Evolutionary conservation across 2,797 vertebrate species (phyloP), one percentile per base, ranked within the genome.

Genomic region (Anguilla pacifica): DNA sequence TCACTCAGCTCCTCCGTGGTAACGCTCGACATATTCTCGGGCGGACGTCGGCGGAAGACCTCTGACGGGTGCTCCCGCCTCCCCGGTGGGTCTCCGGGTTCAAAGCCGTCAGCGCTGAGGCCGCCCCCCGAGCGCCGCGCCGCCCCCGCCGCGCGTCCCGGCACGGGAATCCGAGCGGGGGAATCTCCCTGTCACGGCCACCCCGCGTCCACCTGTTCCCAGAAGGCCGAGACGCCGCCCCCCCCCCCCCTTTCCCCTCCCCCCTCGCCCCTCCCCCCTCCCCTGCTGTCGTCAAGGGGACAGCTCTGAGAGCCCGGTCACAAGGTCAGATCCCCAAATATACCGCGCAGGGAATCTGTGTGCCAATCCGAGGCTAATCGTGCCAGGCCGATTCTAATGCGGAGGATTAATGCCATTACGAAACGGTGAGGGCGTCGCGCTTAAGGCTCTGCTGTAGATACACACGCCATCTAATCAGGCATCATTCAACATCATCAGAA

Each of bases 101-200:
- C 88, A 89, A 43, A 91, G 90, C 88, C 91, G 83, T 90, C 3
- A 90, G 83, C 88, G 85, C 89, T 79, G 87, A 91, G 91, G 92
- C 90, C 86, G 70, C 87, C 79, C 79, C 39, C 39, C 3, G 39
- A 91, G 93, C 90, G 90, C 94, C 92, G 90, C 93, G 93, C 96
- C 92, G 94, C 92, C 91, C 79, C 91, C 79, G 89, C 84, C 87
- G 59, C 83, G 59, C 55, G 59, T 55, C 57, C 88, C 72, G 70
- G 28, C 77, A 25, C n/a, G n/a, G 57, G 39, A 77, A 92, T 90
- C 91, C 90, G 86, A 90, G 87, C 89, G 91, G 95, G 95, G 51
- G 93, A 95, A 94, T 90, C 93, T 93, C 94, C 94, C 79, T 89
- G 91, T 90, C 87, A 89, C 46, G 90, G 93, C 91, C 93, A 93